Evolutionary conservation across 2,888 invertebrate genomes (phyloP), one percentile per base, ranked within the genome.

Genomic region (Strigamia maritima): DNA sequence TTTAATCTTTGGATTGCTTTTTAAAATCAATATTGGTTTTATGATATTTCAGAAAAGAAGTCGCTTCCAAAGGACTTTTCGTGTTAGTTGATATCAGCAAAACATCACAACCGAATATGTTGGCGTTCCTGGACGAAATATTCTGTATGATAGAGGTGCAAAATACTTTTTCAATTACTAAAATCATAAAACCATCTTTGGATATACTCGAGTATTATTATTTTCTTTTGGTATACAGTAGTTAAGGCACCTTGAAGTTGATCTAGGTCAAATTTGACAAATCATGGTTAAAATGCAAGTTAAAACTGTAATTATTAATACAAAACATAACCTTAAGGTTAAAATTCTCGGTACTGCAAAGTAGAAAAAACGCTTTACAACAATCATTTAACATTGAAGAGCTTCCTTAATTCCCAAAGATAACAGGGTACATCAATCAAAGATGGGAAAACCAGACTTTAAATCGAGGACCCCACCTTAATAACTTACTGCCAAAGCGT

Each of bases 131-230:
- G 74, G 83, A 86, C 79, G 85, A 86, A 81, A 83, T 86, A 16
- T 83, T 86, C 75, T 84, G 85, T 79, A 80, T 84, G 60, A 83
- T 85, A 79, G 84, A 86, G 83, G 86, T 86, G 82, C 82, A 81
- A 44, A 14, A 44, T 16, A 35, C 35, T 6, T 35, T 35, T 35
- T 8, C 35, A 49, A 14, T 44, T 28, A 8, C n/a, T n/a, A n/a
- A n/a, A n/a, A n/a, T 75, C n/a, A 49, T 10, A 19, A 10, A 3
- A 49, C 49, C 49, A 19, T 19, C 49, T 10, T 10, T 49, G 6
- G n/a, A 6, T 16, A 49, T 6, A 49, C 49, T 6, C 16, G 19
- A 49, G 3, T 8, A 35, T 35, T 35, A 10, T 6, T 35, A 35
- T 35, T 35, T 35, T 35, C 35, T 10, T 35, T 35, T 6, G 10